These are phyloP conservation scores for Yponomeuta malinellus DNA, from an alignment of 2,888 invertebrate species.

Conservation along the genomic window DNA sequence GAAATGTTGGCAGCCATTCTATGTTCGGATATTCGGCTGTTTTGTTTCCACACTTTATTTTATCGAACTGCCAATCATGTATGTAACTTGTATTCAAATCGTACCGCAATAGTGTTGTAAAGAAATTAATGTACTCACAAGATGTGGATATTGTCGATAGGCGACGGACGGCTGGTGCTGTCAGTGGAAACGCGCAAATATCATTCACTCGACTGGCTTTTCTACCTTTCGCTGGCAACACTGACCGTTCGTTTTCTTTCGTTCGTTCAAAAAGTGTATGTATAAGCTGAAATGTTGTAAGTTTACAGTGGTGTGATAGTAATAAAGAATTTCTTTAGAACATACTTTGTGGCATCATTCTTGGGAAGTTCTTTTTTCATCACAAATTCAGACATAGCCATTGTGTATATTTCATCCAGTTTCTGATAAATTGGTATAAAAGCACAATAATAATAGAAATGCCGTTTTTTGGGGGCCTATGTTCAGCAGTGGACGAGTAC, in stretches of 20 bases:
- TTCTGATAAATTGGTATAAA: no score
- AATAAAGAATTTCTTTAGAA: constrained; percentile 58
- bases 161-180: constrained; percentile 26
- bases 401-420: no score
- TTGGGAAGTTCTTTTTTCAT: not conserved
- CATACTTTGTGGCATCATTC: not conserved
- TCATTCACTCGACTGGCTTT: constrained; percentile 50
- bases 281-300: constrained; percentile 27
- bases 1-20: constrained; percentile 13
- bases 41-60: constrained; percentile 13
- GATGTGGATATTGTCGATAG: constrained; percentile 11
- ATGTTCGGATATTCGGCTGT: constrained; percentile 8
- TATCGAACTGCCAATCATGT: constrained; percentile 6
- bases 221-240: constrained; percentile 40
- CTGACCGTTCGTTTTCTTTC: constrained; percentile 30
- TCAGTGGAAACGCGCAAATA: constrained; percentile 39
- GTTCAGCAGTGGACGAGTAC: no score
- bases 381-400: not conserved
- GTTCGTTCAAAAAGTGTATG: constrained; percentile 23
- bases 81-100: not conserved
- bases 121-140: not conserved
- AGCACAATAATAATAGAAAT: no score
- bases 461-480: no score
- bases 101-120: constrained; percentile 4
- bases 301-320: constrained; percentile 56